phyloP scores from a whole-genome alignment of 2,797 vertebrate genomes.

The Urocyon cinereoargenteus region DNA sequence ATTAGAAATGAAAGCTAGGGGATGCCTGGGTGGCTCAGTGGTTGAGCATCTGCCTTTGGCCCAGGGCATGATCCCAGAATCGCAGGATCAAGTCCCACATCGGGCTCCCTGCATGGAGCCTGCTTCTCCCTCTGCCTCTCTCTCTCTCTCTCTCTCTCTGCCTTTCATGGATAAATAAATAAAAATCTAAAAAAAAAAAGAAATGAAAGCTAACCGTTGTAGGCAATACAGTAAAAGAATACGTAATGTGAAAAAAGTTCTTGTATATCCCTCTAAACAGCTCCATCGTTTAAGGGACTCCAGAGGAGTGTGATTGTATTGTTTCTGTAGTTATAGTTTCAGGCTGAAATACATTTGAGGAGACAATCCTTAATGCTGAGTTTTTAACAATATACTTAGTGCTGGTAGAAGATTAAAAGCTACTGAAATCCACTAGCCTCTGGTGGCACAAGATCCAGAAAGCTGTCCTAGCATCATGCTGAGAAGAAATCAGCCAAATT shows the following conservation, averaged over 20 bases:
- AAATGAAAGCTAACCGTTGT: not conserved
- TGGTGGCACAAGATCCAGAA: not conserved
- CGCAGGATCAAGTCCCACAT: no score
- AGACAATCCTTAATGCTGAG: slow-evolving; percentile 10
- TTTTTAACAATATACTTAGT: not conserved
- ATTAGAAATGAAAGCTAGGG: not conserved
- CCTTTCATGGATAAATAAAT: no score
- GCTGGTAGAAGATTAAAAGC: not conserved
- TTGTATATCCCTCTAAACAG: not conserved
- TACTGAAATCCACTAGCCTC: not conserved
- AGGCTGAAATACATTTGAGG: not conserved
- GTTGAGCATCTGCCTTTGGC: no score
- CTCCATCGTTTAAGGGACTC: no score
- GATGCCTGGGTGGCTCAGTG: no score
- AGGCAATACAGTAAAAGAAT: not conserved
- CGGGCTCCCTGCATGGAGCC: no score
- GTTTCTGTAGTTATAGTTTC: not conserved
- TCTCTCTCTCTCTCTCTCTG: no score
- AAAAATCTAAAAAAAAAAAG: no score
- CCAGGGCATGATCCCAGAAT: no score
- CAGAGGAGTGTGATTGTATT: not conserved
- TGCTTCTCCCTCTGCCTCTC: no score
- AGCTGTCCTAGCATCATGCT: not conserved
- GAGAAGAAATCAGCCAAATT: not conserved
- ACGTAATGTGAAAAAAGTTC: not conserved